Evolutionary conservation across 2,797 vertebrate genomes (phyloP).

Genomic region (Crenuchus spilurus): DNA sequence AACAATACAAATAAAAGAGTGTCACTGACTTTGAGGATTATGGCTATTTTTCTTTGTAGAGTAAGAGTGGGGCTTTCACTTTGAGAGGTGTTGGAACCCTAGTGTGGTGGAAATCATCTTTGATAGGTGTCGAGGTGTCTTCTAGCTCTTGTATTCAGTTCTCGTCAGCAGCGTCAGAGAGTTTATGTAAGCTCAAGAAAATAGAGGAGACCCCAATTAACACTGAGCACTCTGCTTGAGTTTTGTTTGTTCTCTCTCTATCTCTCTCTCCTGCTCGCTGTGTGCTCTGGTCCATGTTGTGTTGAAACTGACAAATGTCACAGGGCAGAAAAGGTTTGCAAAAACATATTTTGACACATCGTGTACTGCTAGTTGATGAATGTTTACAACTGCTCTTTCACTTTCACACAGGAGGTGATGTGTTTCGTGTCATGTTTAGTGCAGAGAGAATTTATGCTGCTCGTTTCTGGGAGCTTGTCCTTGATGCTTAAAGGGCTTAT

Average conservation of each 20-base stretch:
- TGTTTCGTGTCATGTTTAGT: no score
- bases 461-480: no score
- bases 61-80: neutral
- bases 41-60: neutral
- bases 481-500: no score
- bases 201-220: slow-evolving; percentile 21
- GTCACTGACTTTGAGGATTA: neutral
- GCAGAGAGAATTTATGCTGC: no score
- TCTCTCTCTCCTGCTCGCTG: slow-evolving; percentile 1
- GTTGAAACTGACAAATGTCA: slow-evolving; percentile 19
- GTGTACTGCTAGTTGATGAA: neutral
- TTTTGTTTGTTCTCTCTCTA: neutral
- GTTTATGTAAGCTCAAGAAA: neutral
- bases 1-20: neutral
- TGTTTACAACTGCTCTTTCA: no score
- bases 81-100: no score
- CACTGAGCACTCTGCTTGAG: neutral
- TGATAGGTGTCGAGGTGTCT: neutral
- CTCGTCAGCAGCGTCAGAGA: neutral
- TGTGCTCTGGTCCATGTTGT: neutral
- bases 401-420: no score
- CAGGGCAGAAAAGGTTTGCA: neutral
- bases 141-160: slow-evolving; percentile 8
- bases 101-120: neutral
- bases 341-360: neutral